Evolutionary conservation across 2,113 vertebrate genomes (phyloP).

Genomic region (Campylomormyrus numenius): DNA sequence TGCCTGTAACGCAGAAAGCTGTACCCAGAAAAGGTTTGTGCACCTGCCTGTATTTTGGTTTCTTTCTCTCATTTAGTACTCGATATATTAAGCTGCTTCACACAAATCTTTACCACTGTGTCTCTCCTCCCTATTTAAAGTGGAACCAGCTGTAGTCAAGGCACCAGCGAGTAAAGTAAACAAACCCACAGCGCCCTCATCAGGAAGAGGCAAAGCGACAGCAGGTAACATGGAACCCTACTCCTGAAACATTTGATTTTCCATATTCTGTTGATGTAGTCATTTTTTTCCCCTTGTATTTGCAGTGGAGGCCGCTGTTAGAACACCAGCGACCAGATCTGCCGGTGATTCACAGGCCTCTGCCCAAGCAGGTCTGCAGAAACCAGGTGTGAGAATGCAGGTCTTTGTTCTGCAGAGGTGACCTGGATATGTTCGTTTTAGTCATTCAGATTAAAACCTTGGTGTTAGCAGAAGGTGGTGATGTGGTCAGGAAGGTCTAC

Average conservation of each 20-base stretch:
- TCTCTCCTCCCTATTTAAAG: neutral
- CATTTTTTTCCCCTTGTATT: neutral
- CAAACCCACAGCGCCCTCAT: neutral
- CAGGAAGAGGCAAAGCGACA: neutral
- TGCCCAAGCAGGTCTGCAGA: slow-evolving; percentile 17
- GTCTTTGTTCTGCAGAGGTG: slow-evolving; percentile 38
- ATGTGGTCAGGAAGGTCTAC: neutral
- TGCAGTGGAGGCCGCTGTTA: slow-evolving; percentile 26
- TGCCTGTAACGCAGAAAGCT: slow-evolving; percentile 22
- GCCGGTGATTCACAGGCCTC: slow-evolving; percentile 34
- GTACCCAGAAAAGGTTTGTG: slow-evolving; percentile 34
- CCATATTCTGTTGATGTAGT: neutral
- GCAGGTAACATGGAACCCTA: neutral
- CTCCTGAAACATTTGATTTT: neutral
- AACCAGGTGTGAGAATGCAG: slow-evolving; percentile 2
- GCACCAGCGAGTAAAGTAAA: neutral
- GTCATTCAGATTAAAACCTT: neutral
- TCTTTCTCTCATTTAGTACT: neutral
- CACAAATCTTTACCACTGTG: neutral
- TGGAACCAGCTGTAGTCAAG: neutral
- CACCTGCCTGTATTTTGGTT: neutral
- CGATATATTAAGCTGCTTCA: neutral
- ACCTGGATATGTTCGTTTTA: neutral
- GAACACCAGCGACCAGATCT: slow-evolving; percentile 39
- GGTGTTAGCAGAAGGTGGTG: neutral